phyloP scores from a whole-genome alignment of 2,113 vertebrate genomes.

The Cebidichthys violaceus region DNA sequence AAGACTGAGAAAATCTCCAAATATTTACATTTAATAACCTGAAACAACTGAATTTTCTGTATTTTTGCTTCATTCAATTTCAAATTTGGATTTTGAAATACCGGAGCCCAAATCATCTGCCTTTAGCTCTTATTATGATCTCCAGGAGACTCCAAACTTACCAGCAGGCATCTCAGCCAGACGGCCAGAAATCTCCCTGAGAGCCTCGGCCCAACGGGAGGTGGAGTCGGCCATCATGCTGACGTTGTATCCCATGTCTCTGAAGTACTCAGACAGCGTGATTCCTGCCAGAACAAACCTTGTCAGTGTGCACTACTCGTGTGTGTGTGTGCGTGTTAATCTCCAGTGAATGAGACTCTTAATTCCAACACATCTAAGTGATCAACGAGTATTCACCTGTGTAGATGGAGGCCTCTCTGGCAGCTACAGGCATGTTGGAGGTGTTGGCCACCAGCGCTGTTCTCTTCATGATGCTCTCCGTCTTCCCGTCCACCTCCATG shows the following conservation, averaged over 20 bases:
- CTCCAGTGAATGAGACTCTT: background rate
- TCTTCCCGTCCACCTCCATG: conserved; percentile 97
- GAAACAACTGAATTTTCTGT: background rate
- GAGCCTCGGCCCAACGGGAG: conserved; percentile 97
- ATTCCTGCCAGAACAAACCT: conserved; percentile 85
- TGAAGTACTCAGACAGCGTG: conserved; percentile 97
- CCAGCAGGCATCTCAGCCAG: conserved; percentile 99
- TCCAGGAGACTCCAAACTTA: conserved; percentile 69
- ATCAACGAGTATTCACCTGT: conserved; percentile 84
- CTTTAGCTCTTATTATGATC: background rate
- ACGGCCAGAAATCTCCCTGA: conserved; percentile 97
- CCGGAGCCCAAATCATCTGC: background rate
- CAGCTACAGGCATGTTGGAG: conserved; percentile 99
- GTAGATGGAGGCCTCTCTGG: conserved; percentile 98
- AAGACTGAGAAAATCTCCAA: background rate
- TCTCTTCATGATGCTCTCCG: conserved; percentile 99
- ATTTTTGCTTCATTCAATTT: background rate
- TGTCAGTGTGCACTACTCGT: background rate
- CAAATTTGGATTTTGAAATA: background rate
- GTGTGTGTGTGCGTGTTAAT: background rate
- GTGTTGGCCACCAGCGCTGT: conserved; percentile 98
- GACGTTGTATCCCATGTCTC: conserved; percentile 98
- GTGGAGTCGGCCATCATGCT: conserved; percentile 99
- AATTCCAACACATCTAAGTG: background rate
- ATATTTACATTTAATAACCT: background rate